Evolutionary conservation across 2,113 vertebrate species (phyloP), one percentile per base, ranked within the genome.

Genomic region (Sebastes schlegelii): DNA sequence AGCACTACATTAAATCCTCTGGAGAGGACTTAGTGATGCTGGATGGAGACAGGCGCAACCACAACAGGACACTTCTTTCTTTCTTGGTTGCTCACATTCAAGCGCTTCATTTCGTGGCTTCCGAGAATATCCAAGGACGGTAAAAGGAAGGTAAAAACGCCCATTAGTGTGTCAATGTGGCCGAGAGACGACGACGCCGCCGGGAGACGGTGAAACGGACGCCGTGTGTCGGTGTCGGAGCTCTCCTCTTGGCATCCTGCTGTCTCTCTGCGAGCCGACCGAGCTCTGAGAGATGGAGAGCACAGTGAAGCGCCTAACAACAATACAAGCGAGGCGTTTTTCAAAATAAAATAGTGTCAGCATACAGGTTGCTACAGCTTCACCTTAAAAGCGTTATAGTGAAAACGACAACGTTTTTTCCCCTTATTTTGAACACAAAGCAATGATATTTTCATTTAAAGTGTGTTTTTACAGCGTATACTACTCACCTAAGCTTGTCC

Each of bases 81-180:
- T 34, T 34, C 34, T 34, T 34, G 34, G 92, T 93, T 90, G 92
- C 95, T 96, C 94, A 96, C 95, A 91, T 96, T 96, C 94, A 95
- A 92, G 88, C 94, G 94, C 91, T 95, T 96, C 94, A 95, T 96
- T 86, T 92, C 82, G 86, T 7, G 79, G 84, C 91, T 90, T 90
- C 82, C 68, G 83, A 82, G 87, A 87, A 91, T 90, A 93, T 95
- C 94, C 94, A 57, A 88, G 89, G 90, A 76, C 80, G 86, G 82
- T 52, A 82, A 91, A 58, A 52, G 79, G 82, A 55, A 11, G 85
- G 8, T 78, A 84, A 84, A 84, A 93, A 89, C 88, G 93, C 91
- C 95, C 94, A 93, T 95, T 79, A 92, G 95, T 93, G 90, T 90
- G 4, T 75, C 82, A 34, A 34, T 60, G 84, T 69, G 92, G 87